Percentiles rank a stretch among this genome's conserved stretches.
These are phyloP conservation scores for Venusia cambrica DNA, from an alignment of 2,888 invertebrate genomes.

Conservation along the genomic window DNA sequence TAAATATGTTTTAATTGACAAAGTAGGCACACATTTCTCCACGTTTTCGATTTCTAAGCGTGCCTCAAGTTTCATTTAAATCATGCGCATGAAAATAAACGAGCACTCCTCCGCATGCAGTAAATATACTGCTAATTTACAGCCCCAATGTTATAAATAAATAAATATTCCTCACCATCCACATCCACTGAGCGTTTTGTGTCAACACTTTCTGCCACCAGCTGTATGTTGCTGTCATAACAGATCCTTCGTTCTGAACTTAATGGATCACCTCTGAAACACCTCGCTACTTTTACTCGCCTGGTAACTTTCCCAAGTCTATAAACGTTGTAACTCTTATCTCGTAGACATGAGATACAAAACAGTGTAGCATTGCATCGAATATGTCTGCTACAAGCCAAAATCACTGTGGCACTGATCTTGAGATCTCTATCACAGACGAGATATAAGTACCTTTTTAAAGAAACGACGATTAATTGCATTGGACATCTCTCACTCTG, in stretches of 20 bases:
- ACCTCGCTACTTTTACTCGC: constrained; percentile 15
- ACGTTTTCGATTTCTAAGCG: constrained; percentile 47
- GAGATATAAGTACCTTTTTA: constrained; percentile 11
- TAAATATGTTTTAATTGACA: constrained; percentile 48
- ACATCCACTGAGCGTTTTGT: constrained; percentile 67
- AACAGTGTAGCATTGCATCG: too few relatives aligned
- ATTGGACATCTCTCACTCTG: constrained; percentile 13
- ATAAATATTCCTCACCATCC: constrained; percentile 71
- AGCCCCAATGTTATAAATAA: constrained; percentile 77
- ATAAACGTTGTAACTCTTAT: too few relatives aligned
- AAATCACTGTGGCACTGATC: neutral
- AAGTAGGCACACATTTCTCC: constrained; percentile 45
- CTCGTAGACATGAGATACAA: too few relatives aligned
- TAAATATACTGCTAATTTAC: constrained; percentile 80
- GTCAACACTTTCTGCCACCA: constrained; percentile 47
- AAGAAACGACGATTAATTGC: constrained; percentile 15
- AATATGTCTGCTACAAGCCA: neutral
- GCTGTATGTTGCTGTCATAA: constrained; percentile 71
- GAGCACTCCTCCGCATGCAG: constrained; percentile 68
- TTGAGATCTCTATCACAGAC: constrained; percentile 9
- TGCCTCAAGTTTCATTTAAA: constrained; percentile 65
- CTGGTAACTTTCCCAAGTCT: constrained; percentile 12
- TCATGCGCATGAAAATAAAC: constrained; percentile 74
- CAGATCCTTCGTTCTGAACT: constrained; percentile 57
- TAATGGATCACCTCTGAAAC: constrained; percentile 49